Conservation (phyloP, 1,140 invertebrate genomes). For the Papilio polytes region DNA sequence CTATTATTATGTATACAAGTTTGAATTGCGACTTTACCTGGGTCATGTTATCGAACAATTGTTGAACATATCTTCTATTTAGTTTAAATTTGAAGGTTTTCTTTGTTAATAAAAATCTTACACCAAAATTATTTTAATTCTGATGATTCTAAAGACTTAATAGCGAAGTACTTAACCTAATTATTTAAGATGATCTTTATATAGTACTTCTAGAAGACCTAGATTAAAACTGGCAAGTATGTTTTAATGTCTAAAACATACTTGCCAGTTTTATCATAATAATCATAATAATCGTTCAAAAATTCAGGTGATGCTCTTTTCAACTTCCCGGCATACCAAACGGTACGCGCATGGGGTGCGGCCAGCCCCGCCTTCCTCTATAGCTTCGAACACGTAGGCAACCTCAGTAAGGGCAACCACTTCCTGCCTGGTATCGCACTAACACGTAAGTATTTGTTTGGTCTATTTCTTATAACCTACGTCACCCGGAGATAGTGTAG, state of each 20-base stretch:
- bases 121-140: no score
- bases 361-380: slow-evolving; percentile 87
- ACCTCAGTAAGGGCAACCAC: slow-evolving; percentile 84
- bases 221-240: slow-evolving; percentile 29
- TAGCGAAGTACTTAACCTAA: background rate
- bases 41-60: no score
- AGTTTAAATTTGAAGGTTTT: no score
- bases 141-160: background rate
- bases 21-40: no score
- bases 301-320: slow-evolving; percentile 87
- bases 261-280: no score
- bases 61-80: no score
- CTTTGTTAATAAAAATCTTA: no score
- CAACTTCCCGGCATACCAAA: slow-evolving; percentile 89
- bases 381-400: slow-evolving; percentile 89
- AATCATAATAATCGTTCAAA: no score
- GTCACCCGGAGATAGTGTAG: no score
- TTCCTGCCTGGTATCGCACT: slow-evolving; percentile 87
- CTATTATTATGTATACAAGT: no score
- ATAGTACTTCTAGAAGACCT: background rate
- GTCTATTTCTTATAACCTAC: no score
- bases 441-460: slow-evolving; percentile 64
- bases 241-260: background rate
- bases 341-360: slow-evolving; percentile 86
- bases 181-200: background rate